These are phyloP conservation scores for Pipistrellus pygmaeus DNA, from an alignment of 2,797 vertebrate genomes.

Conservation along the genomic window DNA sequence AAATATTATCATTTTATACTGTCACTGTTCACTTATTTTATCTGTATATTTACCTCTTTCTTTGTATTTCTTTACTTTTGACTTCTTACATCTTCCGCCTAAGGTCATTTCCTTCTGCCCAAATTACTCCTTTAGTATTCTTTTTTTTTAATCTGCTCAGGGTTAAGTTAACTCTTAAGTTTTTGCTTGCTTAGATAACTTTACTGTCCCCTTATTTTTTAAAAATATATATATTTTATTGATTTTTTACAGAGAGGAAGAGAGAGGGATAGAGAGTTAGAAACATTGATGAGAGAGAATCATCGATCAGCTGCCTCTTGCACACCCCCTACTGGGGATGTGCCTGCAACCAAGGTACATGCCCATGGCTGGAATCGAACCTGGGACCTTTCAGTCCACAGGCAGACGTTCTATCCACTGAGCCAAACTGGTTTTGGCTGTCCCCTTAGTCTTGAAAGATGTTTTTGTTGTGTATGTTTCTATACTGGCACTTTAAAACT, in stretches of 20 bases:
- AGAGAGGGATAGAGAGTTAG: no score
- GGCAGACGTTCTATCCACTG: no score
- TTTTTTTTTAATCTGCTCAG: neutral
- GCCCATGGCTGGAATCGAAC: no score
- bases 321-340: no score
- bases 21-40: conserved; percentile 2
- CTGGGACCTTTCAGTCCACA: no score
- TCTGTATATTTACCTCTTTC: neutral
- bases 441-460: conserved; percentile 27
- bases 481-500: neutral
- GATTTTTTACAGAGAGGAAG: no score
- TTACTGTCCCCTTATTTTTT: neutral
- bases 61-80: neutral
- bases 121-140: neutral
- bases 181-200: neutral
- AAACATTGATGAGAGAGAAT: no score
- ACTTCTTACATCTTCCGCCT: neutral
- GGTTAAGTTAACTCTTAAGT: neutral
- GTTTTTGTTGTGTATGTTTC: conserved; percentile 28
- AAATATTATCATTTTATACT: neutral
- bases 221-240: no score
- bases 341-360: no score
- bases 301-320: no score
- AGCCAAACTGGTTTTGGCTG: neutral
- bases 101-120: conserved; percentile 6